A percentile compares a stretch with the other conserved stretches of the same genome.
Conservation (phyloP, 1,140 invertebrate genomes). For the Elymnias hypermnestra region DNA sequence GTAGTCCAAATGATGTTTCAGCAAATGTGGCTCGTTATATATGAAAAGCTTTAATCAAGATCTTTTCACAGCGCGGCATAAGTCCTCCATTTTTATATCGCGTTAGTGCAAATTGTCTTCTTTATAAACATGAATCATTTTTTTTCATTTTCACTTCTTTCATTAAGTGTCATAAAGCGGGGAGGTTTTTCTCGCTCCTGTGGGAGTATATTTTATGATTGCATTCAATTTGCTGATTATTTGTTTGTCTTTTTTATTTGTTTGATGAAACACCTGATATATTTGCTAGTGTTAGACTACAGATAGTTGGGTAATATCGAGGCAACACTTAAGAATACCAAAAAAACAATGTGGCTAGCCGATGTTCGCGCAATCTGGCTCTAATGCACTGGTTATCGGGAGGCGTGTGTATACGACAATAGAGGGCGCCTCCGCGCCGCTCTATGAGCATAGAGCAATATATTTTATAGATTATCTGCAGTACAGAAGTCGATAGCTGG, state of each 20-base stretch:
- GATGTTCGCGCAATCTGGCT: too few relatives aligned
- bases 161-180: not conserved
- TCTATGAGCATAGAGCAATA: too few relatives aligned
- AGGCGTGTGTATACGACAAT: too few relatives aligned
- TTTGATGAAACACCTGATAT: too few relatives aligned
- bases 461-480: too few relatives aligned
- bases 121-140: constrained; percentile 23
- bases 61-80: constrained; percentile 23
- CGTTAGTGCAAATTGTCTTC: constrained; percentile 23
- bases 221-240: not conserved
- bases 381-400: too few relatives aligned
- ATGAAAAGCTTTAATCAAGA: constrained; percentile 43
- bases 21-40: constrained; percentile 36
- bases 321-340: too few relatives aligned
- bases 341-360: too few relatives aligned
- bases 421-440: too few relatives aligned
- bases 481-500: too few relatives aligned
- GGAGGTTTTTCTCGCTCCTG: not conserved
- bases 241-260: not conserved
- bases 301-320: too few relatives aligned
- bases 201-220: not conserved
- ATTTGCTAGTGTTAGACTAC: too few relatives aligned
- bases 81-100: constrained; percentile 11
- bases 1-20: constrained; percentile 19
- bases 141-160: constrained; percentile 22